Conservation (phyloP, 2,113 vertebrate species). For the Neodontobutis hainanensis region DNA sequence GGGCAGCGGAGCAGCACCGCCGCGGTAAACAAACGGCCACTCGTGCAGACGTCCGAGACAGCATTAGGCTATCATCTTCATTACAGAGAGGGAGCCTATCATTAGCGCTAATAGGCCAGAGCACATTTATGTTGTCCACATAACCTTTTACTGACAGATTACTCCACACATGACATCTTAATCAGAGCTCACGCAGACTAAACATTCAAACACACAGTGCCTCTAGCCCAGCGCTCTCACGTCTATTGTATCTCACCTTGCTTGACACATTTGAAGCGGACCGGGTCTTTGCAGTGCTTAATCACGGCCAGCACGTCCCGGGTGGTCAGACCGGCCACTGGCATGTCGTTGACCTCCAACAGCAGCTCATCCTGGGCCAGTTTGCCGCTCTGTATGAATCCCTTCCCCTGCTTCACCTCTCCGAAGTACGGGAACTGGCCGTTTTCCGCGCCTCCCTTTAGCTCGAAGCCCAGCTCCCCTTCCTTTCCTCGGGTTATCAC, state of each 20-base stretch:
- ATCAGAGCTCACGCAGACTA: constrained; percentile 37
- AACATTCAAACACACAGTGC: not conserved
- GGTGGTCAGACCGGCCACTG: constrained; percentile 95
- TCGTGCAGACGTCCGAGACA: constrained; percentile 14
- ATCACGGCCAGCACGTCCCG: constrained; percentile 97
- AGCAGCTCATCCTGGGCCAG: constrained; percentile 94
- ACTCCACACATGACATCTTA: constrained; percentile 48
- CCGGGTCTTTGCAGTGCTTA: constrained; percentile 97
- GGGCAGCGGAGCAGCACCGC: constrained; percentile 52
- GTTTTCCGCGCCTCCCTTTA: constrained; percentile 94
- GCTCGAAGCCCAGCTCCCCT: constrained; percentile 94
- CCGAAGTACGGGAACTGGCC: constrained; percentile 97
- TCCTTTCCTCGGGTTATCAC: constrained; percentile 90
- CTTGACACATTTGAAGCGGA: constrained; percentile 97
- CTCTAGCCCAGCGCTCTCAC: not conserved
- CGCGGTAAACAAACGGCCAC: constrained; percentile 52
- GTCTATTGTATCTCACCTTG: constrained; percentile 85
- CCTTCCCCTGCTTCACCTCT: constrained; percentile 92
- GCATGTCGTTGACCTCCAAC: constrained; percentile 98
- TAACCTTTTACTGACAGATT: constrained; percentile 34
- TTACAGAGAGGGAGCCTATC: not conserved
- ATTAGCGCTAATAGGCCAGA: constrained; percentile 29
- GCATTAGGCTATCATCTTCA: not conserved
- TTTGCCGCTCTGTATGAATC: constrained; percentile 93
- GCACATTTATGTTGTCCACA: constrained; percentile 16